Evolutionary conservation across 2,797 vertebrate genomes (phyloP).

Genomic region (Sebastiscus tertius): DNA sequence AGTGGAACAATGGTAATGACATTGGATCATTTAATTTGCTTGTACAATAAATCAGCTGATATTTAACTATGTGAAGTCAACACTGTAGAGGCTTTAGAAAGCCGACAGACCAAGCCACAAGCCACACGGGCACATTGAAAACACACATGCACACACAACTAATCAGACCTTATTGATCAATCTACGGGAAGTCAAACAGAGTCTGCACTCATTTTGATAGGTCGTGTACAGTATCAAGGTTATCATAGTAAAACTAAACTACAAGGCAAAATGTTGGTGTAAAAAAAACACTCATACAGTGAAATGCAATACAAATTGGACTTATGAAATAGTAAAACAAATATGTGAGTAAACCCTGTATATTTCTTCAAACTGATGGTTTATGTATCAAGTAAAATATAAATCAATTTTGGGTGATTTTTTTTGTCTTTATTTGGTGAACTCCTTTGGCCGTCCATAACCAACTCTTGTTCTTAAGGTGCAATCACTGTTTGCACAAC

Average conservation of each 20-base stretch:
- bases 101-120: neutral
- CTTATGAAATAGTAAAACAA: neutral
- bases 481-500: neutral
- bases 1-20: constrained; percentile 15
- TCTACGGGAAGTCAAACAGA: neutral
- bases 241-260: neutral
- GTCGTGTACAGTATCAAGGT: neutral
- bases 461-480: neutral
- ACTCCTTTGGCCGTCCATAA: fast-evolving
- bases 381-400: neutral
- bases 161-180: constrained; percentile 9
- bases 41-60: constrained; percentile 6
- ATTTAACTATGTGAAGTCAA: neutral
- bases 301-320: neutral
- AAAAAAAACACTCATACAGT: neutral
- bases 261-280: neutral
- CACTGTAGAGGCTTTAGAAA: neutral
- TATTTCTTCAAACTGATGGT: neutral
- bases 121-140: neutral
- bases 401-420: too few relatives aligned
- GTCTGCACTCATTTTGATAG: neutral
- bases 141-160: neutral
- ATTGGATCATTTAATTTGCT: constrained; percentile 9
- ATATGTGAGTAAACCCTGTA: neutral
- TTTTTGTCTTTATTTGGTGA: too few relatives aligned